phyloP scores from a whole-genome alignment of 2,888 invertebrate species.

The Alloscopus bannaensis region DNA sequence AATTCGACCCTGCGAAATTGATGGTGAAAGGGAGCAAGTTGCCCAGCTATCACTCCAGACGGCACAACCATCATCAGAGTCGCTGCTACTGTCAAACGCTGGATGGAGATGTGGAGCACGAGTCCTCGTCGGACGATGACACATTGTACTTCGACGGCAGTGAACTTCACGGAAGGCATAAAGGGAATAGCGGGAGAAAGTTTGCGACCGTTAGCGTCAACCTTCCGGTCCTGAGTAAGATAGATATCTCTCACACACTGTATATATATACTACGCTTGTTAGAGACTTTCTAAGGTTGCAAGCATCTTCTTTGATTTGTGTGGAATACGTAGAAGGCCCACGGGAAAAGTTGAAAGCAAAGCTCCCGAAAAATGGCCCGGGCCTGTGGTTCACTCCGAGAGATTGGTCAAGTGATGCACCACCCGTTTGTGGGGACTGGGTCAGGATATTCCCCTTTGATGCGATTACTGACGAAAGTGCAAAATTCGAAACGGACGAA shows the following conservation, averaged over 20 bases:
- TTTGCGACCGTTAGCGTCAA: constrained; percentile 50
- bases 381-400: constrained; percentile 74
- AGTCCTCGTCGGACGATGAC: constrained; percentile 43
- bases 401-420: constrained; percentile 81
- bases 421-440: constrained; percentile 84
- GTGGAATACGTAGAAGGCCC: constrained; percentile 39
- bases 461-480: constrained; percentile 59
- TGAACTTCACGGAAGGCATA: not conserved
- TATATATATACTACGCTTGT: no score
- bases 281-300: no score
- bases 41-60: not conserved
- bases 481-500: constrained; percentile 55
- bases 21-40: constrained; percentile 57
- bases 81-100: constrained; percentile 38
- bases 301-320: not conserved
- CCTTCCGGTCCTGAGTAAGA: constrained; percentile 49
- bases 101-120: constrained; percentile 49
- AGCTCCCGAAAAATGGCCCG: constrained; percentile 64
- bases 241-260: no score
- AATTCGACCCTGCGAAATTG: constrained; percentile 53
- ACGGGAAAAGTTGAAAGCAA: constrained; percentile 53
- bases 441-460: constrained; percentile 83
- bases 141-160: constrained; percentile 27
- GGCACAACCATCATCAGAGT: constrained; percentile 6
- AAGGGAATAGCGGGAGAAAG: no score